Percentiles rank a stretch among this genome's conserved stretches.
Evolutionary conservation across 1,140 invertebrate species (phyloP).

Genomic region (Pogonognathellus flavescens): DNA sequence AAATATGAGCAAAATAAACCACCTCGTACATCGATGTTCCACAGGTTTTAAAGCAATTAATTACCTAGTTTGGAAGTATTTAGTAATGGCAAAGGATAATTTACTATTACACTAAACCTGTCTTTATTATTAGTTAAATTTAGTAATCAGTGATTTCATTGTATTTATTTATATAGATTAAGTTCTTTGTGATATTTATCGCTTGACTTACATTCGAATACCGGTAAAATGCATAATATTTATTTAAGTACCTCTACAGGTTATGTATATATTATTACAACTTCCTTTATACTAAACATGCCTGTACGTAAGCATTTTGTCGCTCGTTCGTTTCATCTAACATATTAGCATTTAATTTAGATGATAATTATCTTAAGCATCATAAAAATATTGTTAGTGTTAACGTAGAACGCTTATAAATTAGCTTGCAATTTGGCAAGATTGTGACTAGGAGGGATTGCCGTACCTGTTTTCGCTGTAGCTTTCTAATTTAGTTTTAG

Average conservation of each 20-base stretch:
- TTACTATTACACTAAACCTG: not conserved
- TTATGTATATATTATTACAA: slow-evolving; percentile 4
- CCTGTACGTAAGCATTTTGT: not conserved
- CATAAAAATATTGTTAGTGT: not conserved
- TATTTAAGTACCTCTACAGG: not conserved
- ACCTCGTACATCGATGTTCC: too few relatives aligned
- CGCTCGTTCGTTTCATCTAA: too few relatives aligned
- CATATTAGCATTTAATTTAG: not conserved
- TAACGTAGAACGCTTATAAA: not conserved
- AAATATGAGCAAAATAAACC: slow-evolving; percentile 50
- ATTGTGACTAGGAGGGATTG: not conserved
- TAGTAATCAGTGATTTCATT: slow-evolving; percentile 25
- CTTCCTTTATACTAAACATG: slow-evolving; percentile 6
- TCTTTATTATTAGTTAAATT: not conserved
- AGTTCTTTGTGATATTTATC: slow-evolving; percentile 49
- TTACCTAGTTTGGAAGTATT: not conserved
- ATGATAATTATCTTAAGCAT: not conserved
- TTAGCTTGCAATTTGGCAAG: slow-evolving; percentile 36
- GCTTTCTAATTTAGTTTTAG: slow-evolving; percentile 9
- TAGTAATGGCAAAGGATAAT: not conserved
- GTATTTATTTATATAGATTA: slow-evolving; percentile 31
- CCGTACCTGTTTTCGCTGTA: slow-evolving; percentile 13
- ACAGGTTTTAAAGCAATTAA: not conserved
- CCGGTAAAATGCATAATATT: not conserved
- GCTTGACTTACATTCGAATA: slow-evolving; percentile 27